Base-by-base conservation (phyloP, 2,888 invertebrate genomes). In the Diaphora mendica region DNA sequence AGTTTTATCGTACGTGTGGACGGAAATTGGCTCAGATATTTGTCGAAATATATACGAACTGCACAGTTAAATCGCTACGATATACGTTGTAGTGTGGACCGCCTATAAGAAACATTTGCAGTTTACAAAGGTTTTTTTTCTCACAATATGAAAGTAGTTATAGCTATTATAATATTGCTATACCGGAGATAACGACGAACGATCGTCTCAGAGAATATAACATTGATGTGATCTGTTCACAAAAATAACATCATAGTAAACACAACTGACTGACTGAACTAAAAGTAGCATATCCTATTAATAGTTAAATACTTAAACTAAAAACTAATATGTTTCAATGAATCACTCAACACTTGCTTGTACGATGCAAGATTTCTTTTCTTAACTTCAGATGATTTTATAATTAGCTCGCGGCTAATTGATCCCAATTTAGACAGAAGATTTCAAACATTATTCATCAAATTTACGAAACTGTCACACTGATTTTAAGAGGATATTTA, bases 321-420 rank as follows among this genome's bases (percentile, higher is more conserved):
- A 87, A 76, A 77, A 76, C 74, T 83, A 86, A 87, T 86, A 85
- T 70, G 83, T 48, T 48, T 70, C 80, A 80, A 81, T 86, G 79
- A 88, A 89, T 89, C 89, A 81, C 78, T 90, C 88, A 82, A 78
- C 89, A 84, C 80, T 80, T 86, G 85, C 86, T 83, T 84, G 84
- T 78, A 75, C 75, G 74, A 80, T 82, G 78, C 78, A 79, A 82
- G 82, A 84, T 84, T 83, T 84, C 79, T 82, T 83, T 82, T 80
- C 77, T 85, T 82, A 77, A 81, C 80, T 88, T 88, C 75, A 84
- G 79, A 83, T 76, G 79, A 82, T 85, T 74, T 88, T 90, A 90
- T 86, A 88, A 89, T 89, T 89, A 91, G 85, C 85, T 83, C 79
- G 70, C 75, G 71, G 74, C 86, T 90, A 91, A 91, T 91, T 91